Conservation (phyloP, 2,113 vertebrate species). For the Mastomys natalensis region DNA sequence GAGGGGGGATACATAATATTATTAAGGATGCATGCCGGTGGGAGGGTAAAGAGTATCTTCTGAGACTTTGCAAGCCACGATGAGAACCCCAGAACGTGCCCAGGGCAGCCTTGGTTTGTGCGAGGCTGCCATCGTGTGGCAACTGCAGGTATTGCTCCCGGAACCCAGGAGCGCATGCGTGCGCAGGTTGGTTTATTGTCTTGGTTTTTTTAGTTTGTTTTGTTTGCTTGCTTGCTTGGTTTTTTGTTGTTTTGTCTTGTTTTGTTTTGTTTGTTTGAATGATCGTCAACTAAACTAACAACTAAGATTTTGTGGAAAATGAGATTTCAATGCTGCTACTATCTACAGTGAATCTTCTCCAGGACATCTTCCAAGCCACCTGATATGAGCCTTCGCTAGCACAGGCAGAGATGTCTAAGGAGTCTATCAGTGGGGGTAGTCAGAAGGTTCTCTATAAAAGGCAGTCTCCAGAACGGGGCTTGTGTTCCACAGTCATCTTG, state of each 20-base stretch:
- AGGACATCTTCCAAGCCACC: neutral
- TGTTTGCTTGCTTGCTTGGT: neutral
- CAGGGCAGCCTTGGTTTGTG: neutral
- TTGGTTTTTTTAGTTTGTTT: neutral
- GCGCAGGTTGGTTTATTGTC: too few relatives aligned
- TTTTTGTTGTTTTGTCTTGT: neutral
- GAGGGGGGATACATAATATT: neutral
- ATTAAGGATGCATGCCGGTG: rapidly evolving
- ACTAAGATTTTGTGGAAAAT: neutral
- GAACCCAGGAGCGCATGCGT: rapidly evolving
- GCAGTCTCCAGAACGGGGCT: neutral
- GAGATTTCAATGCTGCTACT: neutral
- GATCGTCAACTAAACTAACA: neutral
- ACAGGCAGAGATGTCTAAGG: neutral
- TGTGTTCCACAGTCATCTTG: too few relatives aligned
- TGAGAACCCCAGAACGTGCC: too few relatives aligned
- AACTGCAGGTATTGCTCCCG: rapidly evolving
- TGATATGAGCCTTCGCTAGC: neutral
- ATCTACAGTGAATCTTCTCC: neutral
- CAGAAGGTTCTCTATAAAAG: neutral
- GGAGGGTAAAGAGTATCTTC: neutral
- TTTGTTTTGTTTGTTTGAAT: too few relatives aligned
- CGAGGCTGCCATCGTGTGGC: conserved; percentile 86
- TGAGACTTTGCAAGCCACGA: neutral
- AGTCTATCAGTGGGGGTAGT: neutral